Percentiles rank a stretch among this genome's conserved stretches.
phyloP scores from a whole-genome alignment of 2,113 vertebrate species.

The Drymodes brunneopygia region DNA sequence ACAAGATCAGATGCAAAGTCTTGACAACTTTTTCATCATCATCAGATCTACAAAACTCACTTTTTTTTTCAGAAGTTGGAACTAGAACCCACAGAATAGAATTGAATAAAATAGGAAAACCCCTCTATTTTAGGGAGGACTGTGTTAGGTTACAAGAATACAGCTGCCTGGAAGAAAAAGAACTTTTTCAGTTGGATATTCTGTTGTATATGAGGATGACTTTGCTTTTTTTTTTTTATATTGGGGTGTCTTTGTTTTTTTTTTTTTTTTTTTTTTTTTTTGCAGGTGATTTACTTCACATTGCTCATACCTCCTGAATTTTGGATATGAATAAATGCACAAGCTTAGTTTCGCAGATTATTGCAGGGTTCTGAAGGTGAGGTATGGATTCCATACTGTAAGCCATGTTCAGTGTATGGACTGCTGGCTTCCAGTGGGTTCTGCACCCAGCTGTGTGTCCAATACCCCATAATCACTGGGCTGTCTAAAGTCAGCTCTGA shows the following conservation, averaged over 20 bases:
- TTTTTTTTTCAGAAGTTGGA: background rate
- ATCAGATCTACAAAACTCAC: background rate
- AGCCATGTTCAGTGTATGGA: background rate
- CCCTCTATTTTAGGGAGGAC: background rate
- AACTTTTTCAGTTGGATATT: background rate
- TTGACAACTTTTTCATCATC: background rate
- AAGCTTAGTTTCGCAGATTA: background rate
- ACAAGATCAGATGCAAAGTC: background rate
- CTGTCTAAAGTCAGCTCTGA: background rate
- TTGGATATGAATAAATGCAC: background rate
- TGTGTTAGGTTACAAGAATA: background rate
- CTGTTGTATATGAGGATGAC: background rate
- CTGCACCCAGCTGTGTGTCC: background rate
- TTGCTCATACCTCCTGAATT: background rate
- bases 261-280: background rate
- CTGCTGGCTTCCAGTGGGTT: background rate
- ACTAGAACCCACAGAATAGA: background rate
- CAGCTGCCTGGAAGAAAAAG: background rate
- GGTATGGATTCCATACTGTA: background rate
- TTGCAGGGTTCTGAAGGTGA: background rate
- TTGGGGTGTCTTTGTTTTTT: too few species aligned
- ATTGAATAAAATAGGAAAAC: background rate
- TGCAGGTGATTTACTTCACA: background rate
- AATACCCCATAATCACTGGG: background rate
- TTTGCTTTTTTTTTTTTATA: background rate